A percentile compares a stretch with the other conserved stretches of the same genome.
Conservation (phyloP, 2,113 vertebrate species). For the Todiramphus chloris region DNA sequence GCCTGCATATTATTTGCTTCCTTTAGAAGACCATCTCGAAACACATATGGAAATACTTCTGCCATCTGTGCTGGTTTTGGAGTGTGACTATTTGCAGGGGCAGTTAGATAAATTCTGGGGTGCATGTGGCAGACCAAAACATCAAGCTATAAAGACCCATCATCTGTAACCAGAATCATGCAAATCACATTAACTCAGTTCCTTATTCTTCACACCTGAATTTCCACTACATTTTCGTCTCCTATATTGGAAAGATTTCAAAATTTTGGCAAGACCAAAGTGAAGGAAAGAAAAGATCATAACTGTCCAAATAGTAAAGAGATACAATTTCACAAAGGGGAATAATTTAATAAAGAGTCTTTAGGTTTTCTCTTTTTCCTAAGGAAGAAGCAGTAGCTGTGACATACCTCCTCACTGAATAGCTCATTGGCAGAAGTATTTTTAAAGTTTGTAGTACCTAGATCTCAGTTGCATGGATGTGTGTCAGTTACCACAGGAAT, state of each 20-base stretch:
- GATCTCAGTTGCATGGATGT: neutral
- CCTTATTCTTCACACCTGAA: neutral
- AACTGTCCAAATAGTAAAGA: neutral
- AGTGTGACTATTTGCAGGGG: neutral
- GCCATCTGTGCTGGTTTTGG: neutral
- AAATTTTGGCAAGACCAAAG: neutral
- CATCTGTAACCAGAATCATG: neutral
- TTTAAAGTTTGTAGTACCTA: neutral
- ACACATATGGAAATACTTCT: neutral
- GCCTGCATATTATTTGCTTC: constrained; percentile 24
- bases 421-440: neutral
- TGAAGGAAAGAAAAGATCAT: neutral
- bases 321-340: neutral
- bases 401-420: neutral
- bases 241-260: neutral
- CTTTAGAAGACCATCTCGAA: neutral
- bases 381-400: neutral
- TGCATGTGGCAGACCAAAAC: neutral
- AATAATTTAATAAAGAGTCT: neutral
- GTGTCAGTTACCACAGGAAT: neutral
- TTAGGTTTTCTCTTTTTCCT: neutral
- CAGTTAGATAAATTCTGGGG: neutral
- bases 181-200: neutral
- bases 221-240: neutral
- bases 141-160: neutral